A percentile compares a stretch with the other conserved stretches of the same genome.
phyloP scores from a whole-genome alignment of 2,888 invertebrate genomes.

The Melieria omissa region DNA sequence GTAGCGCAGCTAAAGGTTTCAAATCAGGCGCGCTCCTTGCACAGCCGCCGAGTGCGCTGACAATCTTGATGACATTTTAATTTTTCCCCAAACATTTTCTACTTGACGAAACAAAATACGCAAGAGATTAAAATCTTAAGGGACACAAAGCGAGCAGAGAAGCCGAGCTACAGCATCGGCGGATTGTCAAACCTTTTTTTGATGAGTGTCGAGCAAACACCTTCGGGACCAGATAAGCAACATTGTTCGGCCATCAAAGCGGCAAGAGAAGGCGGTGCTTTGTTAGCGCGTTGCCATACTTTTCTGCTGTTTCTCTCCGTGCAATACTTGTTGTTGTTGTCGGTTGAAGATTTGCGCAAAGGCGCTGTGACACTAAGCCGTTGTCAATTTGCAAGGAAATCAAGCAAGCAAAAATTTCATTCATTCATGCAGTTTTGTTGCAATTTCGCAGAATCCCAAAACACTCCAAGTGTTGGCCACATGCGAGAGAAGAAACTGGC shows the following conservation, averaged over 20 bases:
- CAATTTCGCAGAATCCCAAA: too few relatives aligned
- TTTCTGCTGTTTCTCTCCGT: not conserved
- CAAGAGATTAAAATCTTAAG: conserved; percentile 30
- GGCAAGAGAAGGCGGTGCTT: conserved; percentile 25
- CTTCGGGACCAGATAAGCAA: conserved; percentile 25
- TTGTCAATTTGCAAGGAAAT: conserved; percentile 16
- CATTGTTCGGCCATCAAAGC: not conserved
- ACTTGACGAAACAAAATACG: conserved; percentile 46
- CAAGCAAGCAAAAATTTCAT: too few relatives aligned
- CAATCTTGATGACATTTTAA: conserved; percentile 65
- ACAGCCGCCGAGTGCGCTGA: conserved; percentile 36
- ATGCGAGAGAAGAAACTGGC: too few relatives aligned
- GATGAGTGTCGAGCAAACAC: conserved; percentile 30
- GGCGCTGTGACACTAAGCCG: conserved; percentile 34
- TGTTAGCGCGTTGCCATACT: conserved; percentile 7
- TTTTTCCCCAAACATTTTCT: conserved; percentile 55
- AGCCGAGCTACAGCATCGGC: too few relatives aligned
- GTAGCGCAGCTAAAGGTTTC: conserved; percentile 8
- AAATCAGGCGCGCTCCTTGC: not conserved
- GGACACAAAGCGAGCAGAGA: not conserved
- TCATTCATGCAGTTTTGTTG: too few relatives aligned
- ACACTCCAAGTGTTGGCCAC: too few relatives aligned
- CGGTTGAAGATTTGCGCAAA: conserved; percentile 27
- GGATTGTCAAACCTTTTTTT: not conserved
- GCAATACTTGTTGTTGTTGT: not conserved